Evolutionary conservation across 2,888 invertebrate species (phyloP), one percentile per base, ranked within the genome.

Genomic region (Minunthozetes semirufus): DNA sequence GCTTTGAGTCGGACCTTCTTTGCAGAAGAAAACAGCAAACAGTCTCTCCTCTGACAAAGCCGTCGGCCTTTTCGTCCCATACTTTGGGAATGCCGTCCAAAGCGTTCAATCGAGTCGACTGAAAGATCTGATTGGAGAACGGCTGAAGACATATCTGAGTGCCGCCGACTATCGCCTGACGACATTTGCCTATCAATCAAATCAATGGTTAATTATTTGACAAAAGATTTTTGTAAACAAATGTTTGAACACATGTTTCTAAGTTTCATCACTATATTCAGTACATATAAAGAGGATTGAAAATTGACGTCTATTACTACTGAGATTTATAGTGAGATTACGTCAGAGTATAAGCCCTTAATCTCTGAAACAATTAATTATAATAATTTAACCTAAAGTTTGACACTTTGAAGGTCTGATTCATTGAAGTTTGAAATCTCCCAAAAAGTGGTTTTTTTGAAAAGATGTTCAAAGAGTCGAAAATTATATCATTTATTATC

Each of bases 31-130:
- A 81, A 0, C 88, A 88, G 6, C 87, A 87, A 1, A 92, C 85
- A 0, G 90, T 88, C 82, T 94, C 93, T n/a, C 92, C 89, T n/a
- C 94, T 87, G 0, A 89, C 90, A 80, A 93, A 94, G 53, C 96
- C 96, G 81, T 90, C 90, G 68, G 94, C 96, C 74, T 89, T 86
- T 33, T 89, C 89, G 85, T 99, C 98, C 84, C 98, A 98, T 0
- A 95, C 93, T 82, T 93, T 94, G 86, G 97, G 98, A 82, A 87
- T 87, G 0, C 96, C 96, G 80, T 94, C 90, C 6, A 88, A 87
- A 77, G 94, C 92, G 80, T 98, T 87, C 96, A 98, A 96, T 82
- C 89, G 89, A 72, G 98, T 87, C 76, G 91, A 88, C 19, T 74
- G 91, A 85, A 97, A 99, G 84, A 96, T 94, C 74, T 97, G 79